Evolutionary conservation across 2,113 vertebrate genomes (phyloP), one percentile per base, ranked within the genome.

Genomic region (Thalassarche chlororhynchos): DNA sequence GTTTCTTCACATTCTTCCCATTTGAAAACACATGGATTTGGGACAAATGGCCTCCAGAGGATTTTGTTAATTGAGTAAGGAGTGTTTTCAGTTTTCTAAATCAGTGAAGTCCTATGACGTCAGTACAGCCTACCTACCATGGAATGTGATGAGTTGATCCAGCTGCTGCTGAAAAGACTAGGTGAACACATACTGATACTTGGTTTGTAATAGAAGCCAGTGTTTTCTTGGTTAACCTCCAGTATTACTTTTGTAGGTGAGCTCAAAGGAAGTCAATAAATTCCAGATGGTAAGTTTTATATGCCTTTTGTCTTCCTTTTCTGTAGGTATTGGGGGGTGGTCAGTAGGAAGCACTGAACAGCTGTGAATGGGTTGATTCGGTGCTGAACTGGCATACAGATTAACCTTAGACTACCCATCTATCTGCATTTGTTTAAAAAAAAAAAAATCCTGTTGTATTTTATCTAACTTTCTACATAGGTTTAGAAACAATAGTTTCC

Each of bases 181-280:
- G 55, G 8, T 74, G 32, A 87, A 58, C 8, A 20, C 0, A 2
- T 84, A 49, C 16, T 61, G 44, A 40, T 82, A 12, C 12, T 91
- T 93, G 32, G 40, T 85, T 58, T 90, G 62, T 55, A 38, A 18
- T 5, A 46, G 57, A 76, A 84, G 13, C 11, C 58, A 46, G 13
- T 49, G 23, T 72, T 68, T 81, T 64, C 13, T 8, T 36, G 36
- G 29, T 81, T 96, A 97, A 96, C 76, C 14, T 91, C n/a, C 4
- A 51, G 24, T 80, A 46, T 88, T 95, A 25, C 55, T 97, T 93
- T 97, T 96, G 61, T 62, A 99, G 99, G 99, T 99, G 97, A 99
- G 99, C 98, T 99, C 99, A 88, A 99, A 99, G 98, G 99, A 99
- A 98, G 99, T 99, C 88, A 99, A 99, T 96, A 99, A 99, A 98